These are phyloP conservation scores for Schizaphis graminum DNA, from an alignment of 2,888 invertebrate genomes.

Conservation along the genomic window DNA sequence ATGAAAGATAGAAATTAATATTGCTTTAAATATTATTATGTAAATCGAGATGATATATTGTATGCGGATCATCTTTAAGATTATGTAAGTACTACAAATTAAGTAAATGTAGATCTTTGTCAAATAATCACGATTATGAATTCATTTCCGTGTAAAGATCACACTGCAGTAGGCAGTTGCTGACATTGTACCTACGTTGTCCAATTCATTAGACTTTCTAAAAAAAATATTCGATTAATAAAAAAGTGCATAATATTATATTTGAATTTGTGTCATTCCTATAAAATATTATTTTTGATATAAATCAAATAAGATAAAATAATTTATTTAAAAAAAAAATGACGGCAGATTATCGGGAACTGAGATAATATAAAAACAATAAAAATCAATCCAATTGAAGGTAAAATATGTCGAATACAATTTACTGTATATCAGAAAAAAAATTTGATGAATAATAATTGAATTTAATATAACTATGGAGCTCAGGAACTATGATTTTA, in stretches of 20 bases:
- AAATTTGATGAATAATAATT: neutral
- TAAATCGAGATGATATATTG: no score
- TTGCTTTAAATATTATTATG: neutral
- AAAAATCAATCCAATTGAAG: neutral
- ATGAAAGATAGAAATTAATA: neutral
- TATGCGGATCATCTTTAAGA: neutral
- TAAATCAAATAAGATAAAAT: neutral
- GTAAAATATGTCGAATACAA: neutral
- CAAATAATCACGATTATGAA: neutral
- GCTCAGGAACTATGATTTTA: neutral
- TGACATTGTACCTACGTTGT: neutral
- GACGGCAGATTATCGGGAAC: neutral
- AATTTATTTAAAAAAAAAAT: neutral
- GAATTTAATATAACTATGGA: neutral
- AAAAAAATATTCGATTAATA: neutral
- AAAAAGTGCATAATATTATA: neutral
- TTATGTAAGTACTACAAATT: neutral
- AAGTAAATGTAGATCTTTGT: neutral
- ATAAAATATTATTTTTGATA: neutral
- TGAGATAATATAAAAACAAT: neutral
- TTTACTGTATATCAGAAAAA: neutral
- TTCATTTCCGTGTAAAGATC: neutral
- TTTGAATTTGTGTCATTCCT: neutral
- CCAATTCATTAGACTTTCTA: neutral
- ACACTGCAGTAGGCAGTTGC: neutral